phyloP scores from a whole-genome alignment of 2,888 invertebrate genomes.

The Himalopsyche tibetana region DNA sequence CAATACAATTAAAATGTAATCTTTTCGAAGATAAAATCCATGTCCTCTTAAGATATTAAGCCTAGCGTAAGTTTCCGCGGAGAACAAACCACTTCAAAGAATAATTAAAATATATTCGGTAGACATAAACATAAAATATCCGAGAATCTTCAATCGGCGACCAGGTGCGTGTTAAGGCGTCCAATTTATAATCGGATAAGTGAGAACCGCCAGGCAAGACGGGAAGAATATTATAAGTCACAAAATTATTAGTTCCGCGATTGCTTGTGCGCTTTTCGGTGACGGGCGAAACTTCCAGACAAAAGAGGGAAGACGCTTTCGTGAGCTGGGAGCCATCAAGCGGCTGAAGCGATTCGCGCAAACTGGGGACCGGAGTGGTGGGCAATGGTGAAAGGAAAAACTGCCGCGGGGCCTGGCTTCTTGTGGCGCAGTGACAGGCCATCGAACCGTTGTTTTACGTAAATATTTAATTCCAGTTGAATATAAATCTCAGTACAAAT shows the following conservation, averaged over 20 bases:
- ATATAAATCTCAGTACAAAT: too few species aligned
- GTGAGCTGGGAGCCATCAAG: conserved; percentile 4
- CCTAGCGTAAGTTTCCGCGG: background rate
- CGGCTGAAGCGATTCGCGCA: background rate
- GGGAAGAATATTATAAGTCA: conserved; percentile 2
- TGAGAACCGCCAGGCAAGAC: background rate
- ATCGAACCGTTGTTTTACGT: too few species aligned
- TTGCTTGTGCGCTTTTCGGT: conserved; percentile 10
- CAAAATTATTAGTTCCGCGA: conserved; percentile 9
- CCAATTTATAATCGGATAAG: conserved; percentile 34
- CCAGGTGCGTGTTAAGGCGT: conserved; percentile 8
- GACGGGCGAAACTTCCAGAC: conserved; percentile 16
- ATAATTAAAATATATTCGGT: conserved; percentile 12
- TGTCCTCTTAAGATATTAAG: too few species aligned
- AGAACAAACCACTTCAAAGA: conserved; percentile 2
- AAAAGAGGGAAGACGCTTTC: background rate
- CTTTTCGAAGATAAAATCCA: too few species aligned
- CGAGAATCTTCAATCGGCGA: conserved; percentile 24
- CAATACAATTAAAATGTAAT: too few species aligned
- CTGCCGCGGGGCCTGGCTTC: conserved; percentile 4
- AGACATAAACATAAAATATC: conserved; percentile 2
- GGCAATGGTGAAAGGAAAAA: conserved; percentile 18
- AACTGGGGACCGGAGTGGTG: background rate
- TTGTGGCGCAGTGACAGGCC: background rate
- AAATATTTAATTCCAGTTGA: too few species aligned